Base-by-base conservation (phyloP, 2,888 invertebrate genomes). In the Lithophane ornitopus region DNA sequence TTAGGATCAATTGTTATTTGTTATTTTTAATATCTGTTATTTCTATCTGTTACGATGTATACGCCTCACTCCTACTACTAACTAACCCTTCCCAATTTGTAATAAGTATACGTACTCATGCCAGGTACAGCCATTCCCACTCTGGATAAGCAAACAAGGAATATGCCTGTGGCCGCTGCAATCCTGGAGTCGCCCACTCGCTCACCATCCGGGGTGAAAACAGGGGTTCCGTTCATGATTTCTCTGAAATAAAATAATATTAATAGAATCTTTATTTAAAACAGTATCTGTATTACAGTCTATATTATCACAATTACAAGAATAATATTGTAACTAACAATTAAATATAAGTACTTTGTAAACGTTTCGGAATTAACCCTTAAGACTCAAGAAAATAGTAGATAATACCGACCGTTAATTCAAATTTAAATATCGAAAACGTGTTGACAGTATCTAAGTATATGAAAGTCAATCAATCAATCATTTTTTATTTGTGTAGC, bases 41-140 rank as follows among this genome's bases (percentile, higher is more conserved):
- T n/a, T n/a, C n/a, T n/a, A n/a, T n/a, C n/a, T n/a, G n/a, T n/a
- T n/a, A n/a, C n/a, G n/a, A n/a, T n/a, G n/a, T n/a, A n/a, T n/a
- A n/a, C n/a, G n/a, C n/a, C n/a, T n/a, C n/a, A n/a, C n/a, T n/a
- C n/a, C n/a, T n/a, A n/a, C n/a, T n/a, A n/a, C n/a, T n/a, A n/a
- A n/a, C n/a, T 19, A 28, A 34, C 28, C 11, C 34, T 59, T 11
- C 19, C 7, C 26, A 58, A 58, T 14, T 56, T 56, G 1, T 58
- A 16, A 22, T 66, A 34, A 34, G 34, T 34, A 34, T 41, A 81
- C 80, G 22, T 70, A 81, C 78, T 81, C 99, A 99, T 99, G 91
- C 99, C 99, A 11, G 99, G 99, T 46, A 98, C 93, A 0, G 99
- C 99, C 99, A 99, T 99, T 73, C 97, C 94, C 77, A 99, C 97